Base-by-base conservation (phyloP, 2,113 vertebrate genomes). In the Puffinus mauretanicus region DNA sequence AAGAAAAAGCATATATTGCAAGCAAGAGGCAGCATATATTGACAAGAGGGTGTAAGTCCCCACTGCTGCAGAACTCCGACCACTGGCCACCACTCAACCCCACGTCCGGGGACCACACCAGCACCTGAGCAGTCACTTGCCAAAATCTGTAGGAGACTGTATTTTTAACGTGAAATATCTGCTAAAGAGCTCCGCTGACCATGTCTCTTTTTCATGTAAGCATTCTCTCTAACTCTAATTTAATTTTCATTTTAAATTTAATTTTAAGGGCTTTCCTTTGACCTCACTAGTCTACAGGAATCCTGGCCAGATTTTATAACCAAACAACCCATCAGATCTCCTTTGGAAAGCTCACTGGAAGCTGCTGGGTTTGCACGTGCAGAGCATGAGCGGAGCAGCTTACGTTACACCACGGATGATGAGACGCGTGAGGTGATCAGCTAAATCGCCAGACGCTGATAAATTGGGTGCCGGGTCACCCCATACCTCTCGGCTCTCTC, bases 361-460 rank as follows among this genome's bases (percentile, higher is more conserved):
- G 22, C 42, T 54, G 79, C 29, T 60, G 54, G n/a, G 3, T 44
- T 40, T 49, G 54, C 76, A 34, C 1, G 15, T 3, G 7, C 6
- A 8, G 66, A 81, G 14, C 78, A 82, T 4, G 13, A 82, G 52
- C 72, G 54, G 66, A 77, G 65, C 47, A 94, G 67, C 64, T 88
- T 58, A 13, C 1, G 2, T 85, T 81, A 64, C 82, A 47, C 36
- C 78, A 66, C 4, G 17, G 46, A 30, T 75, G 64, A 71, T 64
- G 86, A 91, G 73, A 83, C 15, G 11, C 14, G 32, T 30, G 49
- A 85, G 66, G 58, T 8, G 18, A 85, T 62, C 54, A 77, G 36
- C 61, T 77, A 71, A 93, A 85, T 46, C 85, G 47, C 73, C 72
- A 89, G 77, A n/a, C 25, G 71, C 51, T 72, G 87, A 76, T 66